Percentiles rank a stretch among this genome's conserved stretches.
phyloP scores from a whole-genome alignment of 1,140 invertebrate species.

The Halictus rubicundus region DNA sequence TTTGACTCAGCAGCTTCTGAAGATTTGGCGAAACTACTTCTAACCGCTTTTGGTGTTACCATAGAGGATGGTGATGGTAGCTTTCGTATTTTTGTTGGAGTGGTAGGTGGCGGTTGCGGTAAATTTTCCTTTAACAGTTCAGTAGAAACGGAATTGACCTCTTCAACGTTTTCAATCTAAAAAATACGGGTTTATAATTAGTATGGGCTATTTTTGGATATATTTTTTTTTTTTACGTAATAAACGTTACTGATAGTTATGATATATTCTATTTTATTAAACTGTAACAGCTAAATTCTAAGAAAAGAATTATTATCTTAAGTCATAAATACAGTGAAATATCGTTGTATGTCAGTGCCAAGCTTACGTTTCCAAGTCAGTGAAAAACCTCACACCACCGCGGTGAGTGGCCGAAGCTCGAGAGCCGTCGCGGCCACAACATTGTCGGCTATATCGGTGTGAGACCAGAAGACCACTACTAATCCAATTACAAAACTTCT shows the following conservation, averaged over 20 bases:
- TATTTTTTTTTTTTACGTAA: background rate
- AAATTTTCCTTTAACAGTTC: slow-evolving; percentile 28
- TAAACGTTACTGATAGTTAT: background rate
- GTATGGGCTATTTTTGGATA: background rate
- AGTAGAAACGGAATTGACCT: background rate
- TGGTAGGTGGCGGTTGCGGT: slow-evolving; percentile 70
- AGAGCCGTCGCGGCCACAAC: no score
- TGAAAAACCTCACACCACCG: no score
- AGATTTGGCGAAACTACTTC: slow-evolving; percentile 69
- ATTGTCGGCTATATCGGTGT: no score
- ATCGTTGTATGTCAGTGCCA: no score
- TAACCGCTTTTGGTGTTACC: slow-evolving; percentile 69
- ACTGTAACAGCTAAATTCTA: no score
- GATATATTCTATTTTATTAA: no score
- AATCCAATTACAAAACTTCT: no score
- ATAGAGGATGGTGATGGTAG: slow-evolving; percentile 40
- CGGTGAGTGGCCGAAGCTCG: no score
- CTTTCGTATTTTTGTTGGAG: slow-evolving; percentile 55
- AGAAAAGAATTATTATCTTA: no score
- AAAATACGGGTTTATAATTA: slow-evolving; percentile 22
- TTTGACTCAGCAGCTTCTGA: slow-evolving; percentile 64
- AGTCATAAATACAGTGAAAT: no score
- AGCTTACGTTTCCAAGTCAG: no score
- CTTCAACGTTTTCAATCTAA: slow-evolving; percentile 17
- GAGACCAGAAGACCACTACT: no score